These are phyloP conservation scores for Petromus typicus DNA, from an alignment of 2,113 vertebrate species.

Conservation along the genomic window DNA sequence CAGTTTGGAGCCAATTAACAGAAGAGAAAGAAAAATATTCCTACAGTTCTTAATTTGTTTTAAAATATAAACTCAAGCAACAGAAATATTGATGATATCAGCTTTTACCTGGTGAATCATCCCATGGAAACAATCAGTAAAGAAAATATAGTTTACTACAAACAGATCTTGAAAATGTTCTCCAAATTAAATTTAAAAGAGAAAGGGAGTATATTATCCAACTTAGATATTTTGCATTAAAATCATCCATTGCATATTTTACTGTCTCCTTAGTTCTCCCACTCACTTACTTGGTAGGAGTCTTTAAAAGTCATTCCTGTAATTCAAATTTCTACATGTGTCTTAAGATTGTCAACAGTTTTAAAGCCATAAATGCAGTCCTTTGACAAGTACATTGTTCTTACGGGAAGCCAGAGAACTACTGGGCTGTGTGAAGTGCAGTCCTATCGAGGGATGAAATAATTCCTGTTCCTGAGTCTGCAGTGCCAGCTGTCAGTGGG, in stretches of 20 bases:
- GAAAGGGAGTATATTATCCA: constrained; percentile 60
- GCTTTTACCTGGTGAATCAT: not conserved
- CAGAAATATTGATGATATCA: not conserved
- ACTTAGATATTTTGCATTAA: constrained; percentile 63
- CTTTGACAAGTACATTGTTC: constrained; percentile 41
- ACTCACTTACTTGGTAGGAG: not conserved
- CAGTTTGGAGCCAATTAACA: constrained; percentile 52
- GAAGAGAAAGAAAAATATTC: constrained; percentile 65
- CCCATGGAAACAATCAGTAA: constrained; percentile 48
- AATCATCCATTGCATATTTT: constrained; percentile 52
- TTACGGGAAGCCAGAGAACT: constrained; percentile 30
- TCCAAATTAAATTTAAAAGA: constrained; percentile 70
- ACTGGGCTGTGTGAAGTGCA: not conserved
- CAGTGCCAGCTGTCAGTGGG: constrained; percentile 45
- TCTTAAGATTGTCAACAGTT: constrained; percentile 46
- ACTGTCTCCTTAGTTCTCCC: constrained; percentile 12
- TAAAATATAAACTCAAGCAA: constrained; percentile 58
- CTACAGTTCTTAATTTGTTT: constrained; percentile 74
- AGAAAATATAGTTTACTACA: constrained; percentile 56
- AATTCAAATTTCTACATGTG: not conserved
- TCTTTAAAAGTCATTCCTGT: constrained; percentile 55
- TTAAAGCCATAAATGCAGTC: constrained; percentile 33
- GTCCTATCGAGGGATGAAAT: constrained; percentile 17
- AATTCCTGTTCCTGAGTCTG: not conserved
- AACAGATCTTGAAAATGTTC: constrained; percentile 63